Base-by-base conservation (phyloP, 2,888 invertebrate species). In the Drosophila birchii region DNA sequence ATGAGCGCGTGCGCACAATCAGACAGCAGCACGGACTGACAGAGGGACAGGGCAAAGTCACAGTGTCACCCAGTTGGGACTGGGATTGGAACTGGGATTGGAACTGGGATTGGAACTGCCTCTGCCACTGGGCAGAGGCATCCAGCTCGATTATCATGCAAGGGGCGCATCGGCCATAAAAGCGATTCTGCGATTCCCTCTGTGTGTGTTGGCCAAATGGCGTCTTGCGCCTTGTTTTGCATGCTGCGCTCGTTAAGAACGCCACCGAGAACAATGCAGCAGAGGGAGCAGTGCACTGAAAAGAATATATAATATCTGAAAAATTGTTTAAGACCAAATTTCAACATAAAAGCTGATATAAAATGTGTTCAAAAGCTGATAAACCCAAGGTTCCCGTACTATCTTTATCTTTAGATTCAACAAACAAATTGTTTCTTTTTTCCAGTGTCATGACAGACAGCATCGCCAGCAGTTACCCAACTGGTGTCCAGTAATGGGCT, bases 1-100 rank as follows among this genome's bases (percentile, higher is more conserved):
- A 75, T 81, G 87, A 81, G 75, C 86, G 87, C 86, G 86, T 87
- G 86, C 87, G 85, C 87, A 88, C 82, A 86, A 86, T 86, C 86
- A 88, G 64, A 49, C 67, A 61, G 26, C 61, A 56, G 54, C 57
- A 53, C 8, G 49, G 55, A 39, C 41, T 60, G 62, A 36, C 41
- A 26, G 41, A 49, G 45, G 36, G 51, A 51, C 58, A 18, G 38
- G 55, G 9, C 55, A 26, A n/a, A 44, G 54, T 18, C 59, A 44
- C 57, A 38, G 61, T 51, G 38, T 47, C 75, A 60, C 62, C 63
- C 74, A 58, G 64, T 62, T 75, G 67, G 56, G 69, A 63, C 51
- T 26, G n/a, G 29, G 14, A 20, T 14, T 51, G 32, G 32, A 8
- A 51, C 18, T 34, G 32, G 32, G 8, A 29, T 29, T 26, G 38